Evolutionary conservation across 37 sponge, comb jelly and placozoan genomes (phyloP), one percentile per base, ranked within the genome.

Genomic region (Petrosia ficiformis): DNA sequence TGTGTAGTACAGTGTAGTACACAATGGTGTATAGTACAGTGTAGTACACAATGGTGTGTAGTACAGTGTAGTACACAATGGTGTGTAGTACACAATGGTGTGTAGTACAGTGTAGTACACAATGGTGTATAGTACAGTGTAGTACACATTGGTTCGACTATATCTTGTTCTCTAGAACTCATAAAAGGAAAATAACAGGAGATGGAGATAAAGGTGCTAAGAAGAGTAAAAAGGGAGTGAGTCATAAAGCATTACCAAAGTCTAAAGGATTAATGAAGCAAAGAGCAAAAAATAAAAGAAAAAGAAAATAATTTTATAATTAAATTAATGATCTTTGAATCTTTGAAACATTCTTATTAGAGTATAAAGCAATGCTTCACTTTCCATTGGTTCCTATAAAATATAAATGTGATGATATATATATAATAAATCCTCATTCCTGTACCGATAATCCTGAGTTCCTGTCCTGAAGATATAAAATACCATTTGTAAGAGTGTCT

Each of bases 401-500:
- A 19, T 14, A 48, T 14, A 48, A 48, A 8, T 19, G 54, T 19
- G 8, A 8, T 19, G 54, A 19, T 48, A 48, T 14, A 48, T 14
- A 48, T 48, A 48, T 14, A 48, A 48, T 19, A 8, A 48, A 14
- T 19, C 14, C 14, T 8, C 14, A 48, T 48, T 19, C 14, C 54
- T 34, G 21, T 26, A 84, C 84, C 71, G 37, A 30, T 59, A 44
- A 28, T 2, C 77, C 71, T 10, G 84, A 63, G 65, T 84, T 72
- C 34, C 84, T 77, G 65, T 77, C 78, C 33, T 84, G 78, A 19
- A 84, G 52, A 10, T 60, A 11, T 8, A 88, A 52, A 2, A 82
- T 11, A 6, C 89, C 89, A 41, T 73, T 65, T 33, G 67, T 65
- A 26, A 88, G 44, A 1, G 84, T 82, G 1, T 32, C 38, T 5